Evolutionary conservation across 2,797 vertebrate genomes (phyloP), one percentile per base, ranked within the genome.

Genomic region (Zonotrichia albicollis): DNA sequence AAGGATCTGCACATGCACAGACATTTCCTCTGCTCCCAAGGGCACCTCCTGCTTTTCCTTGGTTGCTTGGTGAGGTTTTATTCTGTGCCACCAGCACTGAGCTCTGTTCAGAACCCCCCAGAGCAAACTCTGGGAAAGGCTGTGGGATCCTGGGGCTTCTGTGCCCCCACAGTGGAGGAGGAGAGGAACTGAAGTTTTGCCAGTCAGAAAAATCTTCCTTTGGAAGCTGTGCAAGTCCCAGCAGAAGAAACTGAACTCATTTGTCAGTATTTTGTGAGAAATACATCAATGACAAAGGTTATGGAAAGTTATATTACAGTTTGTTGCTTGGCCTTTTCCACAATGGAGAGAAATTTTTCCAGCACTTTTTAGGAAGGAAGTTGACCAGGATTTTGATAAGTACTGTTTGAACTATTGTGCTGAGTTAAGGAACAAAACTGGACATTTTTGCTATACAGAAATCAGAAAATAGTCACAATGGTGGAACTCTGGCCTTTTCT

Each of bases 1-100:
- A 68, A 40, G 27, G 5, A 46, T 7, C 9, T 21, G 1, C 3
- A 19, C 5, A 25, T 1, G 6, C 5, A 45, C 3, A 54, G 5
- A 34, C 20, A 64, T 40, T 40, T 82, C 14, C 83, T 67, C 55
- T 83, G 42, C 74, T 84, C 7, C 51, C 23, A 54, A 50, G 27
- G 36, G 62, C 61, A 23, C 16, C 9, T 34, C 2, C 8, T 57
- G 51, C 6, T 14, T 21, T 29, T 16, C 32, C 34, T 36, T 32
- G 15, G 32, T 91, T 65, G 26, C 2, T 38, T 53, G 43, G 11
- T 29, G 26, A 16, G 50, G 4, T 45, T 61, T 72, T 32, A 27
- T 48, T 45, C 12, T 64, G 21, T 40, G 40, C 40, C 40, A 40
- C 40, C 40, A 40, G 40, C 40, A 40, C 40, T 40, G 40, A 40